These are phyloP conservation scores for Ahaetulla prasina DNA, from an alignment of 2,113 vertebrate genomes.

Conservation along the genomic window DNA sequence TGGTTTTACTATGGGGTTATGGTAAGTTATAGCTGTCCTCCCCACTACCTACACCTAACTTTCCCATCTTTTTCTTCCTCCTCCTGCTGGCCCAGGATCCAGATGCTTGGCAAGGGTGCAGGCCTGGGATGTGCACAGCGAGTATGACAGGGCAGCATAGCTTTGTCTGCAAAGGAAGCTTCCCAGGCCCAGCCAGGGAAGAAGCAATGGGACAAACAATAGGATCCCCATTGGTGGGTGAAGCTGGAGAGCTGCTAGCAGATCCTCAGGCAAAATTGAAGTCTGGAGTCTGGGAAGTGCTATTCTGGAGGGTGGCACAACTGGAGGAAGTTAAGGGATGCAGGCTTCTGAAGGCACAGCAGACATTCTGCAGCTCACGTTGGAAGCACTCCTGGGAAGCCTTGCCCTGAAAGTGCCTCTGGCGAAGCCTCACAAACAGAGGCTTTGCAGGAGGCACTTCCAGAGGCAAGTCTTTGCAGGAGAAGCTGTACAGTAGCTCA, in stretches of 20 bases:
- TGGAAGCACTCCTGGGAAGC: neutral
- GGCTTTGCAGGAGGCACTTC: neutral
- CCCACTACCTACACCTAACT: neutral
- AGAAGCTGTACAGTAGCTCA: neutral
- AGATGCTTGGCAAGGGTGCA: neutral
- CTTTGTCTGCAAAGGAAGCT: neutral
- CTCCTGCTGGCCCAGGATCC: neutral
- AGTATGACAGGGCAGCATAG: neutral
- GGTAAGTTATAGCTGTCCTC: neutral
- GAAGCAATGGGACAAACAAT: neutral
- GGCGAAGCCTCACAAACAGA: neutral
- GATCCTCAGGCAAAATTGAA: neutral
- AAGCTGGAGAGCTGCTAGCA: neutral
- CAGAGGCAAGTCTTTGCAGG: neutral
- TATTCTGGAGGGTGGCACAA: neutral
- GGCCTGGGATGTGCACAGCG: neutral
- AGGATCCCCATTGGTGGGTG: neutral
- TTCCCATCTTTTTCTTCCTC: neutral
- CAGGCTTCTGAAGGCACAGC: neutral
- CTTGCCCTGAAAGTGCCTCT: neutral
- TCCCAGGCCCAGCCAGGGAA: neutral
- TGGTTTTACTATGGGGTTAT: neutral
- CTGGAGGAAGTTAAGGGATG: neutral
- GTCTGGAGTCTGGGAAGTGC: neutral
- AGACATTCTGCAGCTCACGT: neutral